Percentiles rank a stretch among this genome's conserved stretches.
These are phyloP conservation scores for Fragum whitleyi DNA, from an alignment of 2,888 invertebrate genomes.

Conservation along the genomic window DNA sequence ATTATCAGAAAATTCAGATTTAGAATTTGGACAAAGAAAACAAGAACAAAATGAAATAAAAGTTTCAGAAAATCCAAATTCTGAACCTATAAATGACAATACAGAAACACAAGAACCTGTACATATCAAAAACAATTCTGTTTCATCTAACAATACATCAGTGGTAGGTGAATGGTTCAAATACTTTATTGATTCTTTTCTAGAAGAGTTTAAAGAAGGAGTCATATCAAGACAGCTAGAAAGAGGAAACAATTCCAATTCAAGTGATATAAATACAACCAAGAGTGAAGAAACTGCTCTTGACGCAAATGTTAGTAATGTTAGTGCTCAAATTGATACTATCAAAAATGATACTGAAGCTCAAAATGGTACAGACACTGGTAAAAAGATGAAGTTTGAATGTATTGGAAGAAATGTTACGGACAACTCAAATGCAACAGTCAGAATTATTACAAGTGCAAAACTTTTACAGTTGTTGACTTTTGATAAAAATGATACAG, in stretches of 20 bases:
- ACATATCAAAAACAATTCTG: neutral
- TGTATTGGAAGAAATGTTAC: conserved; percentile 78
- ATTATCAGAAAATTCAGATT: neutral
- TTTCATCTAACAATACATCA: conserved; percentile 17
- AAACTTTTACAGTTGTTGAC: conserved; percentile 89
- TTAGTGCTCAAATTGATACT: neutral
- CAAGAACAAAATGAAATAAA: neutral
- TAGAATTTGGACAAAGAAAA: neutral
- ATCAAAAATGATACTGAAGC: conserved; percentile 46
- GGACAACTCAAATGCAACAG: conserved; percentile 72
- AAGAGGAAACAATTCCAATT: conserved; percentile 39
- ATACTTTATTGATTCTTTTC: conserved; percentile 71
- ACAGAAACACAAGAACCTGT: neutral
- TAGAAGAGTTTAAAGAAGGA: conserved; percentile 73
- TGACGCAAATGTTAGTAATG: conserved; percentile 23
- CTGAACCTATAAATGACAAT: neutral
- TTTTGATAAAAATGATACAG: conserved; percentile 87
- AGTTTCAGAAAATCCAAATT: neutral
- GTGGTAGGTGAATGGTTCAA: conserved; percentile 56
- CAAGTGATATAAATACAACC: conserved; percentile 26
- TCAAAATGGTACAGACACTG: conserved; percentile 66
- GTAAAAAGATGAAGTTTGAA: conserved; percentile 78
- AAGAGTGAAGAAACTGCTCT: conserved; percentile 17
- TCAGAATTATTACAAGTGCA: conserved; percentile 90
- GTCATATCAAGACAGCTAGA: conserved; percentile 44